phyloP scores from a whole-genome alignment of 2,113 vertebrate genomes.

The Mus pahari region DNA sequence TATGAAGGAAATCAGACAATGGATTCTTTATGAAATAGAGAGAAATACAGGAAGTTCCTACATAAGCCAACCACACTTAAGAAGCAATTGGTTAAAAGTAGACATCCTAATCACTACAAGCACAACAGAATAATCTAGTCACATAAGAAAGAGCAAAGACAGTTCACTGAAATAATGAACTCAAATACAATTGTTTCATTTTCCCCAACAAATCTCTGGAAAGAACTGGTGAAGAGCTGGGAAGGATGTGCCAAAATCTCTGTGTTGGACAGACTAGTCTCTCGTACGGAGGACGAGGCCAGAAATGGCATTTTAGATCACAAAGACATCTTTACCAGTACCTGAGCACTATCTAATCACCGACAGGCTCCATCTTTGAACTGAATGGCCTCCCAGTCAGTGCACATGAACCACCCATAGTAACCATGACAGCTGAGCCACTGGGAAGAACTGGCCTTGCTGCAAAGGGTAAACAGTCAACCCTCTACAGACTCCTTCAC shows the following conservation, averaged over 20 bases:
- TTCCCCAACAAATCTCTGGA: slow-evolving; percentile 21
- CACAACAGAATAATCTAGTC: neutral
- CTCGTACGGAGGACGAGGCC: neutral
- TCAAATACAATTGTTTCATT: neutral
- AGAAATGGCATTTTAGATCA: neutral
- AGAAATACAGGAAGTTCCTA: slow-evolving; percentile 5
- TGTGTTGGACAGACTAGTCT: neutral
- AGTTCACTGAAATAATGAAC: neutral
- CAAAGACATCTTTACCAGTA: neutral
- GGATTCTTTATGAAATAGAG: neutral
- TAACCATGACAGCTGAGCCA: neutral
- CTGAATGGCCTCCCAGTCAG: neutral
- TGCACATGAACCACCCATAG: neutral
- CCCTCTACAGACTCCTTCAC: neutral
- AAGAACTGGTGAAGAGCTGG: neutral
- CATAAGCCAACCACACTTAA: neutral
- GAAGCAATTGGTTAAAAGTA: slow-evolving; percentile 46
- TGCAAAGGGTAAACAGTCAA: neutral
- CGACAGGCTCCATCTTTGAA: neutral
- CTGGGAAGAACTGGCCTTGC: neutral
- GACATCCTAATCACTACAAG: neutral
- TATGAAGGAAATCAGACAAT: slow-evolving; percentile 1
- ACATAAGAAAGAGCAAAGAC: neutral
- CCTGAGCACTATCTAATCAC: neutral
- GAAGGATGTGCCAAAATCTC: neutral